A percentile compares a stretch with the other conserved stretches of the same genome.
phyloP scores from a whole-genome alignment of 2,888 invertebrate genomes.

The Euzetes globulus region DNA sequence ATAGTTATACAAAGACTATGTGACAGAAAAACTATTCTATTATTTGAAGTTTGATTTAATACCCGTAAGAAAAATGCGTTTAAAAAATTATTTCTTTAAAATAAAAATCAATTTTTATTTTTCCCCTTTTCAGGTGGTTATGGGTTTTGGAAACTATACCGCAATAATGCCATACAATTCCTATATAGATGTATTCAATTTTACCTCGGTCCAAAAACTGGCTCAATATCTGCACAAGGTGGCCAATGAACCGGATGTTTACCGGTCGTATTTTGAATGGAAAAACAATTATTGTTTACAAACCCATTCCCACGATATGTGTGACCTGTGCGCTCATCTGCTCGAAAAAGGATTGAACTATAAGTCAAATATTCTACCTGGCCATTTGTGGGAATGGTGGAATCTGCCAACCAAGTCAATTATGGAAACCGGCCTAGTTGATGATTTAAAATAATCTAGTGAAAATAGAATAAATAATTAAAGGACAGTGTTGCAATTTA shows the following conservation, averaged over 20 bases:
- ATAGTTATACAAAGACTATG: conserved; percentile 43
- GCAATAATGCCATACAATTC: conserved; percentile 44
- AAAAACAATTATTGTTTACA: not conserved
- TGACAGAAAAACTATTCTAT: conserved; percentile 45
- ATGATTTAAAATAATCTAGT: too few relatives aligned
- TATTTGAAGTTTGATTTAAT: conserved; percentile 43
- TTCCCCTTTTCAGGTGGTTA: conserved; percentile 35
- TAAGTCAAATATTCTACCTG: too few relatives aligned
- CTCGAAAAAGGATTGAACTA: too few relatives aligned
- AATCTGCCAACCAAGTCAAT: too few relatives aligned
- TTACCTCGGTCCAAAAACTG: not conserved
- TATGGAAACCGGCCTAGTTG: too few relatives aligned
- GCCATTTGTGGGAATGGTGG: too few relatives aligned
- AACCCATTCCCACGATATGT: too few relatives aligned
- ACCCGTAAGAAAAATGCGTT: conserved; percentile 44
- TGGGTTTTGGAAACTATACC: conserved; percentile 44
- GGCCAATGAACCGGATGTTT: not conserved
- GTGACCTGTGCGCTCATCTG: too few relatives aligned
- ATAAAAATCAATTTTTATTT: not conserved
- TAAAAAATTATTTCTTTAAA: not conserved
- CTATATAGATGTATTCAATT: conserved; percentile 45
- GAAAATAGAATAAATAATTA: too few relatives aligned
- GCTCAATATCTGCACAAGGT: not conserved
- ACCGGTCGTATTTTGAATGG: not conserved
- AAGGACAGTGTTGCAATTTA: too few relatives aligned